Evolutionary conservation across 2,113 vertebrate genomes (phyloP).

Genomic region (Odobenus rosmarus): DNA sequence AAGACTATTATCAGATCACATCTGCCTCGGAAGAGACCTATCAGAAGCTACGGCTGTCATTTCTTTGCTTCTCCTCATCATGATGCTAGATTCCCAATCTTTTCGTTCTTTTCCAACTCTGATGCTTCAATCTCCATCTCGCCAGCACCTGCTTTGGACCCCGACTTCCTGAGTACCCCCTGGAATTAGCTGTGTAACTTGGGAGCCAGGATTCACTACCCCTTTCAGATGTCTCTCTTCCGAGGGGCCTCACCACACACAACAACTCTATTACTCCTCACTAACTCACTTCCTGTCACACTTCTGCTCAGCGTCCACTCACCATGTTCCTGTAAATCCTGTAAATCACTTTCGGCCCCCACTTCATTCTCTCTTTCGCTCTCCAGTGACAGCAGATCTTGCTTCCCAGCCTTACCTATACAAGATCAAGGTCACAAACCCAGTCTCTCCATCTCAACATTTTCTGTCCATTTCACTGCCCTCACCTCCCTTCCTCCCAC

Average conservation of each 20-base stretch:
- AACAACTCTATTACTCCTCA: not conserved
- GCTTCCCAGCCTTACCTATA: not conserved
- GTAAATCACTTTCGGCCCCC: not conserved
- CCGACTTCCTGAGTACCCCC: not conserved
- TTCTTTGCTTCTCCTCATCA: not conserved
- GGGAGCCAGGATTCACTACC: not conserved
- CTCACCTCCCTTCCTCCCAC: not conserved
- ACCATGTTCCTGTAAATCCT: not conserved
- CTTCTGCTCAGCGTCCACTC: not conserved
- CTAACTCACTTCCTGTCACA: not conserved
- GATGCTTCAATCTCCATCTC: not conserved
- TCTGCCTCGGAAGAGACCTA: not conserved
- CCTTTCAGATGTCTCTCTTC: not conserved
- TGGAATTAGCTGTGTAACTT: not conserved
- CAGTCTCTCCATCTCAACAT: not conserved
- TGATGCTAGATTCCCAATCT: not conserved
- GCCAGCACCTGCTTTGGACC: not conserved
- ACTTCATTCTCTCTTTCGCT: not conserved
- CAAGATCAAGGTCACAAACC: not conserved
- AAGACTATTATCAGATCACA: not conserved
- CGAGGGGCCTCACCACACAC: accelerated
- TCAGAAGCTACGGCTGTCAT: not conserved
- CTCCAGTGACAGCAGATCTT: not conserved
- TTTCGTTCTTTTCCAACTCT: not conserved
- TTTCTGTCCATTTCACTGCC: not conserved